These are phyloP conservation scores for Mormyrus iriodes DNA, from an alignment of 2,113 vertebrate species.

Conservation along the genomic window DNA sequence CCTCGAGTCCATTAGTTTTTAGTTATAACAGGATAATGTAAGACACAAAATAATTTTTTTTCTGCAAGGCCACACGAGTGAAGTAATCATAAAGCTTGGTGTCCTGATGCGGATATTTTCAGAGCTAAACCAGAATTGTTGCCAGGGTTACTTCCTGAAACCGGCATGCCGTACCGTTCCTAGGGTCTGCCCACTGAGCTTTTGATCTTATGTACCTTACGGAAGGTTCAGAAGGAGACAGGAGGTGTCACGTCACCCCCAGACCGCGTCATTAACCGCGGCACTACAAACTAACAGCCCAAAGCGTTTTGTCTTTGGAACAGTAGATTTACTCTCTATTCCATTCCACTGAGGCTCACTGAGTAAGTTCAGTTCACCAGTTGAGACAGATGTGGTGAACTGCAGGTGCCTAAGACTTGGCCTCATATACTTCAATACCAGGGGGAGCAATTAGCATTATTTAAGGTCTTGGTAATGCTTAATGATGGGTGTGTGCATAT, in stretches of 20 bases:
- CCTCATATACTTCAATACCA: background rate
- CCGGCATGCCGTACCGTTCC: background rate
- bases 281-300: background rate
- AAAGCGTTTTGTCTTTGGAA: background rate
- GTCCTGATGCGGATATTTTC: background rate
- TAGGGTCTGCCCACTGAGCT: background rate
- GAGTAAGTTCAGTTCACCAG: background rate
- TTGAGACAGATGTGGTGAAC: constrained; percentile 7
- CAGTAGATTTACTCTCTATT: background rate
- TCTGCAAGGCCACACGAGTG: background rate
- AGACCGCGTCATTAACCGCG: background rate
- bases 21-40: background rate
- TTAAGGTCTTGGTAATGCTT: constrained; percentile 36
- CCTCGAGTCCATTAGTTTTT: background rate
- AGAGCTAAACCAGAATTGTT: background rate
- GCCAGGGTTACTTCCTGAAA: background rate
- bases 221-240: background rate
- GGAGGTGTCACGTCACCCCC: background rate
- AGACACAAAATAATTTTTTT: background rate
- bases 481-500: background rate
- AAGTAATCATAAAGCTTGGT: background rate
- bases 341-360: background rate
- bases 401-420: background rate
- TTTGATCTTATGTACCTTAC: background rate
- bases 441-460: background rate